Evolutionary conservation across 2,888 invertebrate genomes (phyloP).

Genomic region (Pristionchus arcanus): DNA sequence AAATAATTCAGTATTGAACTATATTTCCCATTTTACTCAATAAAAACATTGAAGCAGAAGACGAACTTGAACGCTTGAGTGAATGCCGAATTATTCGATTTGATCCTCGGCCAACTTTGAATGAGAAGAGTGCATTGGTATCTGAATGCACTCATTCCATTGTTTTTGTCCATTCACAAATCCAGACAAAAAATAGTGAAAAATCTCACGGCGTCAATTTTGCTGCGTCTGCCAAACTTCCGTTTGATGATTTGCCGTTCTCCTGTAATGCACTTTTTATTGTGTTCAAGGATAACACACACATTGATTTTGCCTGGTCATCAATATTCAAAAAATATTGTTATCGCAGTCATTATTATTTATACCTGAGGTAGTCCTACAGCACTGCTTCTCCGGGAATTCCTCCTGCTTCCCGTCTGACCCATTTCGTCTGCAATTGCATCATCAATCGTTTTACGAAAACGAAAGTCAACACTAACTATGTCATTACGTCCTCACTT

Average conservation of each 20-base stretch:
- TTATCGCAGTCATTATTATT: no score
- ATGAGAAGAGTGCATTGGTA: constrained; percentile 74
- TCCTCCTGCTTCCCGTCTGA: constrained; percentile 36
- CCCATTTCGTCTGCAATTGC: constrained; percentile 45
- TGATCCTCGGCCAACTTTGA: constrained; percentile 75
- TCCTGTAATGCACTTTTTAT: constrained; percentile 16
- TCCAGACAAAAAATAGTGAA: neutral
- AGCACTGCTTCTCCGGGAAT: neutral
- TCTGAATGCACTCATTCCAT: constrained; percentile 59
- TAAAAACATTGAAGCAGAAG: neutral
- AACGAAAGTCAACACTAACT: no score
- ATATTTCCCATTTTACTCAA: neutral
- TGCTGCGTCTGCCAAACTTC: constrained; percentile 42
- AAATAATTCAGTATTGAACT: constrained; percentile 1
- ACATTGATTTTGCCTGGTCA: neutral
- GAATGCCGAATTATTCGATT: constrained; percentile 65
- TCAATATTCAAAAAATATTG: neutral
- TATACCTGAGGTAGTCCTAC: constrained; percentile 7
- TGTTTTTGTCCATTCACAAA: neutral
- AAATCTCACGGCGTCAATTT: constrained; percentile 44
- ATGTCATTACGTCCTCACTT: no score
- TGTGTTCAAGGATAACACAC: no score
- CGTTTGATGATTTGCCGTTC: constrained; percentile 39
- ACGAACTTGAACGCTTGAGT: constrained; percentile 72
- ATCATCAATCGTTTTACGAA: no score